These are phyloP conservation scores for Paragorgia papillata DNA, from an alignment of 92 coral and sea anemone species.

Conservation along the genomic window DNA sequence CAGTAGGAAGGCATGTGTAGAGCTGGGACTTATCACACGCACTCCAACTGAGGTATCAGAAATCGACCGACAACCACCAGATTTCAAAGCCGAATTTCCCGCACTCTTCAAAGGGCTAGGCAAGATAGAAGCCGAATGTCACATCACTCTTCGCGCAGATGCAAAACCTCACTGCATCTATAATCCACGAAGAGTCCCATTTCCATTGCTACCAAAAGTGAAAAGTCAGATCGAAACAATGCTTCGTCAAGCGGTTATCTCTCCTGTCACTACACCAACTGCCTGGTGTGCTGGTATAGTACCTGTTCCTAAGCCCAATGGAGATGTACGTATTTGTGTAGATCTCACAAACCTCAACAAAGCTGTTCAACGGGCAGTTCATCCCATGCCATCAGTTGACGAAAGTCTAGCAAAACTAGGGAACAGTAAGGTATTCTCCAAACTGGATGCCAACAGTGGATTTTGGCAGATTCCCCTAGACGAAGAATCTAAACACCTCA, in stretches of 20 bases:
- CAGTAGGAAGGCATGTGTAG: slow-evolving; percentile 15
- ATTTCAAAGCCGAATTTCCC: slow-evolving; percentile 41
- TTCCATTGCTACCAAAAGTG: slow-evolving; percentile 20
- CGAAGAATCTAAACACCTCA: slow-evolving; percentile 44
- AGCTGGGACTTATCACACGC: slow-evolving; percentile 42
- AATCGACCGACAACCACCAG: slow-evolving; percentile 35
- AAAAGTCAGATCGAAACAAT: slow-evolving; percentile 37
- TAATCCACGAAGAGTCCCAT: slow-evolving; percentile 29
- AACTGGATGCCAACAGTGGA: slow-evolving; percentile 57
- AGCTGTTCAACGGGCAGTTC: slow-evolving; percentile 30
- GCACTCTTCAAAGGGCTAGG: no score
- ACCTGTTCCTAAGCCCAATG: slow-evolving; percentile 25
- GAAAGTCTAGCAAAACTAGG: slow-evolving; percentile 29
- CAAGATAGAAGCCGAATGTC: slow-evolving; percentile 10
- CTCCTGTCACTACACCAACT: slow-evolving; percentile 59
- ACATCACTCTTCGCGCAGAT: slow-evolving; percentile 23
- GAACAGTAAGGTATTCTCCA: slow-evolving; percentile 35
- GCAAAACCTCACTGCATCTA: slow-evolving; percentile 25
- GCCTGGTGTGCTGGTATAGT: slow-evolving; percentile 65
- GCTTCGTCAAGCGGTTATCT: slow-evolving; percentile 60
- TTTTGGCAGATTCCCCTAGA: slow-evolving; percentile 59
- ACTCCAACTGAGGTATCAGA: slow-evolving; percentile 34
- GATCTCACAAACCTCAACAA: slow-evolving; percentile 44
- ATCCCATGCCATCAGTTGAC: slow-evolving; percentile 44
- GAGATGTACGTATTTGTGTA: slow-evolving; percentile 32